Evolutionary conservation across 2,113 vertebrate species (phyloP).

Genomic region (Malurus elegans): DNA sequence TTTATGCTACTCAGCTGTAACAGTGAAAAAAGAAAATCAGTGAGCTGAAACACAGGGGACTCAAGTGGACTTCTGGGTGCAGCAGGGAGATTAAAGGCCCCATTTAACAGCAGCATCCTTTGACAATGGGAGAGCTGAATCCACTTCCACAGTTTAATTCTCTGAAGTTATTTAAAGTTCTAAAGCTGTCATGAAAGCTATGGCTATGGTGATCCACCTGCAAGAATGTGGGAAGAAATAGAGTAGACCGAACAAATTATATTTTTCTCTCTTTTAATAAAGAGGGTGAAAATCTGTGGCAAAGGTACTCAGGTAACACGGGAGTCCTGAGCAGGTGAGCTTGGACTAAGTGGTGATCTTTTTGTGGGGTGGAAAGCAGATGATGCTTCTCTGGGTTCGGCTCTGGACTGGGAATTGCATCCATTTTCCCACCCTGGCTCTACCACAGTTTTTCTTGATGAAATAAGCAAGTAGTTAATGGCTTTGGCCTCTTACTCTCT

Average conservation of each 20-base stretch:
- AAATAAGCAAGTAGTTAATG: background rate
- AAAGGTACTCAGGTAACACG: background rate
- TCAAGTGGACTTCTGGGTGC: background rate
- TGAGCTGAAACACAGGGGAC: background rate
- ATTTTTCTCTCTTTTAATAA: background rate
- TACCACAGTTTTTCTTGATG: background rate
- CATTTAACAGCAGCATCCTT: background rate
- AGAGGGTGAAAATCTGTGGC: background rate
- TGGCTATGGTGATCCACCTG: background rate
- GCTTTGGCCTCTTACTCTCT: background rate
- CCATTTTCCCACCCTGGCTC: background rate
- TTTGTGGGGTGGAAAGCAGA: background rate
- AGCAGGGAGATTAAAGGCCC: background rate
- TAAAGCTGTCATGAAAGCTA: background rate
- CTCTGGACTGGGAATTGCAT: background rate
- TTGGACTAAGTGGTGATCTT: background rate
- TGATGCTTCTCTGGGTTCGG: background rate
- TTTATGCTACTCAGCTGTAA: background rate
- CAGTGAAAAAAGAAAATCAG: accelerated
- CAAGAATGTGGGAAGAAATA: background rate
- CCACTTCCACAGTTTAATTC: background rate
- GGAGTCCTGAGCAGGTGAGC: background rate
- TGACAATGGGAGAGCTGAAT: background rate
- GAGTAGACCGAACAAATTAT: background rate
- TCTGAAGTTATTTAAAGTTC: background rate